These are phyloP conservation scores for Belonocnema kinseyi DNA, from an alignment of 1,140 invertebrate genomes.

Conservation along the genomic window DNA sequence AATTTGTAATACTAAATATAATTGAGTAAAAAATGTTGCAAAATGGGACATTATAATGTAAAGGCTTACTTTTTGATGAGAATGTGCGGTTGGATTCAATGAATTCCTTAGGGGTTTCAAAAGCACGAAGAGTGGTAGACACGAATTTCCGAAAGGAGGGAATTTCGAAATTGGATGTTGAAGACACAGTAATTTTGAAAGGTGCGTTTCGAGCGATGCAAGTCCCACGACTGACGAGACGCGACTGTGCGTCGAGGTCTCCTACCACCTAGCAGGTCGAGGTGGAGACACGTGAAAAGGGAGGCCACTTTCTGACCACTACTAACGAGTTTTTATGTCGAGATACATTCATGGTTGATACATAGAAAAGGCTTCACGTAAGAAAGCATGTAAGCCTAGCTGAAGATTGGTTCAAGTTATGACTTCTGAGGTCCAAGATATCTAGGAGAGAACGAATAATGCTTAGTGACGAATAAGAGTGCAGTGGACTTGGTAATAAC, in stretches of 20 bases:
- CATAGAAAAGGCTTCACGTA: constrained; percentile 6
- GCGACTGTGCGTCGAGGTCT: constrained; percentile 67
- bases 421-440: constrained; percentile 4
- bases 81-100: background rate
- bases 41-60: background rate
- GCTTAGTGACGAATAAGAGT: constrained; percentile 23
- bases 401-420: constrained; percentile 14
- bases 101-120: background rate
- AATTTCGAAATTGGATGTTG: too few species aligned
- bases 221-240: constrained; percentile 60
- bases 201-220: constrained; percentile 48
- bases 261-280: constrained; percentile 59
- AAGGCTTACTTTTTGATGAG: background rate
- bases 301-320: constrained; percentile 56
- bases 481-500: constrained; percentile 20
- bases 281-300: constrained; percentile 54
- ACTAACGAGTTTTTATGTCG: constrained; percentile 34
- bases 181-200: background rate
- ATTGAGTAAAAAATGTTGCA: background rate
- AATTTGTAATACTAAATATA: background rate
- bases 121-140: background rate
- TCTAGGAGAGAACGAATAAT: constrained; percentile 11
- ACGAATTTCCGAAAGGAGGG: background rate
- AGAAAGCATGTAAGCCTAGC: constrained; percentile 9
- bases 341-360: background rate